Evolutionary conservation across 1,140 invertebrate species (phyloP).

Genomic region (Arctopsyche grandis): DNA sequence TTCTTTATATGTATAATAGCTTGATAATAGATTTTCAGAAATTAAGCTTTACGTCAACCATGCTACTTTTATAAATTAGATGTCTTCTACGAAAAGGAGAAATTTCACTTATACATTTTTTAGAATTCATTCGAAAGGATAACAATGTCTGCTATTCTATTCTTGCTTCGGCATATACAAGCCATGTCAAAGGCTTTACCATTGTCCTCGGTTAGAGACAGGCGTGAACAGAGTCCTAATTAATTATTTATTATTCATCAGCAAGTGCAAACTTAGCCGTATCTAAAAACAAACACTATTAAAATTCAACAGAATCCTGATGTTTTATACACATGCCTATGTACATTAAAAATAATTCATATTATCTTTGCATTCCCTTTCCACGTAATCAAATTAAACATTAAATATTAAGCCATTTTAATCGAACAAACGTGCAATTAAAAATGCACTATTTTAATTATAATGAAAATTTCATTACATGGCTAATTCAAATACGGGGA

Average conservation of each 20-base stretch:
- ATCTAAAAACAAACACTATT: slow-evolving; percentile 8
- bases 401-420: not conserved
- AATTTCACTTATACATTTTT: no score
- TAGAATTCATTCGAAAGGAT: no score
- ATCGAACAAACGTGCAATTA: not conserved
- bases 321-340: not conserved
- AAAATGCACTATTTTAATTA: not conserved
- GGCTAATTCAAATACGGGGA: not conserved
- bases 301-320: not conserved
- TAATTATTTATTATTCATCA: slow-evolving; percentile 19
- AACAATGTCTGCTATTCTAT: no score
- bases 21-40: no score
- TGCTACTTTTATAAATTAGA: no score
- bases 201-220: not conserved
- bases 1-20: no score
- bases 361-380: slow-evolving; percentile 30
- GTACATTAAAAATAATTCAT: not conserved
- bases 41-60: no score
- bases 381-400: not conserved
- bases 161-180: not conserved
- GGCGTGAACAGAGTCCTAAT: not conserved
- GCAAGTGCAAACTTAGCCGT: not conserved
- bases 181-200: not conserved
- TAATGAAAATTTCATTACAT: not conserved
- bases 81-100: no score